A percentile compares a stretch with the other conserved stretches of the same genome.
Conservation (phyloP, 1,140 invertebrate species). For the Drosophila nigrodunni region DNA sequence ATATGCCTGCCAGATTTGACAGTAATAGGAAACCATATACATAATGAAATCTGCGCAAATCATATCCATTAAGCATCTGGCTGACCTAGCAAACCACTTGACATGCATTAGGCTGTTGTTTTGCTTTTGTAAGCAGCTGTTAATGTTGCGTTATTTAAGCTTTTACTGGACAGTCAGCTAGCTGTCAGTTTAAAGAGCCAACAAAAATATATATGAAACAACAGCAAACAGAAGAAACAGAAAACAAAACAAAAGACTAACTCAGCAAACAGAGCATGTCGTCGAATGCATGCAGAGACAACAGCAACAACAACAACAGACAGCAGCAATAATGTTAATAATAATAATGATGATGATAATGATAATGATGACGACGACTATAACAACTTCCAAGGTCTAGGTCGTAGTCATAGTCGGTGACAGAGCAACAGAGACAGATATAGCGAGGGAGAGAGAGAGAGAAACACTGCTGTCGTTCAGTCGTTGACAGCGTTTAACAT, state of each 20-base stretch:
- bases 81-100: constrained; percentile 35
- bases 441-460: neutral
- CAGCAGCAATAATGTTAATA: constrained; percentile 9
- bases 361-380: constrained; percentile 13
- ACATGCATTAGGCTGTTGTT: constrained; percentile 26
- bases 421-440: constrained; percentile 5
- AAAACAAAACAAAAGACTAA: constrained; percentile 44
- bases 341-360: constrained; percentile 19
- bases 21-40: constrained; percentile 1
- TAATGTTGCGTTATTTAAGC: constrained; percentile 34
- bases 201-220: constrained; percentile 1
- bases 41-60: constrained; percentile 18
- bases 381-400: constrained; percentile 69
- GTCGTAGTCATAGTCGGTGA: constrained; percentile 51
- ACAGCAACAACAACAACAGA: constrained; percentile 25
- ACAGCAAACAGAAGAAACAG: constrained; percentile 19
- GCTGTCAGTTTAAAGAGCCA: constrained; percentile 28
- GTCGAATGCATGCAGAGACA: constrained; percentile 27
- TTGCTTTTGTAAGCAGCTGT: constrained; percentile 2
- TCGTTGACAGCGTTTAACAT: constrained; percentile 67
- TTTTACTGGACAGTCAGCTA: constrained; percentile 16
- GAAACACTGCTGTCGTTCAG: constrained; percentile 25
- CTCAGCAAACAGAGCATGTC: constrained; percentile 60
- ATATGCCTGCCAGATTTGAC: constrained; percentile 8
- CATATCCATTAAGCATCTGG: constrained; percentile 16